Conservation (phyloP, 53 echinoderm and acorn worm species). For the Patiria pectinifera region DNA sequence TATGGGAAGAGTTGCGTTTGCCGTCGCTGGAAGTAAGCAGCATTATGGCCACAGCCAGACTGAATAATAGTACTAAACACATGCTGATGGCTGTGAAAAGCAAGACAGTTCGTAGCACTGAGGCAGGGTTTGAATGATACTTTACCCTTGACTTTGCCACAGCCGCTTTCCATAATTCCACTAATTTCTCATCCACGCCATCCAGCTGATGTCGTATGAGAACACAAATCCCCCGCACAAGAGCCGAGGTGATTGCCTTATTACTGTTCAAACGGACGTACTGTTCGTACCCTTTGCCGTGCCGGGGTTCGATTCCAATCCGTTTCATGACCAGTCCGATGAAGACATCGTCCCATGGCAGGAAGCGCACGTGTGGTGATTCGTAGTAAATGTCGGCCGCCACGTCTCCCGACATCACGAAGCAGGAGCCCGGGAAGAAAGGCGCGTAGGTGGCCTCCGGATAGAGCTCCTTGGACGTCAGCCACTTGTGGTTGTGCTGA, state of each 20-base stretch:
- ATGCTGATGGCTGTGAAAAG: neutral
- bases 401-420: constrained; percentile 40
- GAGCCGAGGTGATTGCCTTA: neutral
- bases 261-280: constrained; percentile 9
- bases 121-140: neutral
- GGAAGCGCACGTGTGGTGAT: constrained; percentile 32
- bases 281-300: constrained; percentile 15
- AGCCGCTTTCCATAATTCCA: constrained; percentile 19
- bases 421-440: constrained; percentile 45
- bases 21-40: too few relatives aligned
- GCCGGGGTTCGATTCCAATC: constrained; percentile 25
- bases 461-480: constrained; percentile 27
- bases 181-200: constrained; percentile 3
- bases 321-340: constrained; percentile 41
- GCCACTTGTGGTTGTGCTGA: constrained; percentile 16
- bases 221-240: neutral
- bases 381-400: neutral
- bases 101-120: neutral
- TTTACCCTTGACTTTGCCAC: neutral
- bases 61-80: neutral
- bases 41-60: neutral
- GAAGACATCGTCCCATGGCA: constrained; percentile 52
- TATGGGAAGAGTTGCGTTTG: too few relatives aligned
- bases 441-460: constrained; percentile 47
- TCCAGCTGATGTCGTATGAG: constrained; percentile 6